phyloP scores from a whole-genome alignment of 2,113 vertebrate species.

The Seriola quinqueradiata region DNA sequence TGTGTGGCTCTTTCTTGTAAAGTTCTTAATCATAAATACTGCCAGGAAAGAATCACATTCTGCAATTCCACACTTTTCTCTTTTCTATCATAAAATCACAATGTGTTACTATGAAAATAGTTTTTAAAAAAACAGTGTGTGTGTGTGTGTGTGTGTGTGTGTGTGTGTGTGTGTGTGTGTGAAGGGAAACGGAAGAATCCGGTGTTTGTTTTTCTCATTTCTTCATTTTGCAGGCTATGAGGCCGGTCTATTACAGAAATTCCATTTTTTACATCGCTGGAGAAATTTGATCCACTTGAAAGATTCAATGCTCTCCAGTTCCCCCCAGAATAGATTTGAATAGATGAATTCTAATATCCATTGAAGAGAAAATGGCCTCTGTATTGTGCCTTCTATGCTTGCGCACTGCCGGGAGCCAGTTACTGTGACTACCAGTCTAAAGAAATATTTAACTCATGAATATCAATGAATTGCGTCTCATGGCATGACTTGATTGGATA shows the following conservation, averaged over 20 bases:
- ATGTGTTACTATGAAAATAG: slow-evolving; percentile 20
- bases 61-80: neutral
- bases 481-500: slow-evolving; percentile 69
- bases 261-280: slow-evolving; percentile 38
- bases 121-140: neutral
- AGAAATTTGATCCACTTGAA: slow-evolving; percentile 78
- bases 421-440: slow-evolving; percentile 72
- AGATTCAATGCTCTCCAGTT: slow-evolving; percentile 64
- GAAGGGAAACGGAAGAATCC: slow-evolving; percentile 30
- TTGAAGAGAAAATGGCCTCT: slow-evolving; percentile 67
- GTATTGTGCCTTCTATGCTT: slow-evolving; percentile 55
- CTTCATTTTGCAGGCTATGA: slow-evolving; percentile 32
- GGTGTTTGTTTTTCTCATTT: slow-evolving; percentile 61
- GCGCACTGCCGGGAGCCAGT: slow-evolving; percentile 59
- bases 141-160: neutral
- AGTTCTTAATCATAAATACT: slow-evolving; percentile 7
- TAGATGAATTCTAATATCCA: slow-evolving; percentile 80
- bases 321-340: slow-evolving; percentile 78
- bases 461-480: slow-evolving; percentile 69
- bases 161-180: neutral
- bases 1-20: neutral
- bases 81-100: neutral
- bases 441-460: slow-evolving; percentile 79
- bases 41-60: neutral
- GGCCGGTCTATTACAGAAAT: slow-evolving; percentile 53